Conservation (phyloP, 2,797 vertebrate genomes). For the Eidolon dupreanum region DNA sequence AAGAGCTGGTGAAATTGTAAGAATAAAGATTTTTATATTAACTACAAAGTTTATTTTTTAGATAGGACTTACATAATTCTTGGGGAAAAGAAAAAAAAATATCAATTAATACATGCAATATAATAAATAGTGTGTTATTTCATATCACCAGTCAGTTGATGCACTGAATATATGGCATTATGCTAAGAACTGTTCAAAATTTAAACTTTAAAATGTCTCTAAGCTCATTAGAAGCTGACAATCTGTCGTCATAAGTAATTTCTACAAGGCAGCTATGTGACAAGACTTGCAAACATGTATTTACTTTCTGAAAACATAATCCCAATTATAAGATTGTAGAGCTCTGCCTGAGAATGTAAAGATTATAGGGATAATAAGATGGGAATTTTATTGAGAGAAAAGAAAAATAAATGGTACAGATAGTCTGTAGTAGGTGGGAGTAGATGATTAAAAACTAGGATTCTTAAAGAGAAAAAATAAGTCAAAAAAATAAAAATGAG, state of each 20-base stretch:
- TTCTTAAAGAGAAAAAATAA: conserved; percentile 8
- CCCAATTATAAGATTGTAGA: conserved; percentile 12
- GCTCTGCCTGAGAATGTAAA: conserved; percentile 15
- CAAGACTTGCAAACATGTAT: conserved; percentile 29
- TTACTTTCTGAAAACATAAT: conserved; percentile 28
- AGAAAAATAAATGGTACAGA: neutral
- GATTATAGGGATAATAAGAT: neutral
- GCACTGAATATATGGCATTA: neutral
- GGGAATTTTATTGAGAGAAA: neutral
- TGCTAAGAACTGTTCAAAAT: conserved; percentile 48
- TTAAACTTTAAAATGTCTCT: conserved; percentile 40
- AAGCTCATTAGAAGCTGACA: conserved; percentile 27
- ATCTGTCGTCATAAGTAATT: conserved; percentile 29
- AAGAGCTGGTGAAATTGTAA: neutral
- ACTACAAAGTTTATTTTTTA: conserved; percentile 6
- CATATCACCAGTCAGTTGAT: neutral
- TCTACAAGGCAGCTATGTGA: neutral
- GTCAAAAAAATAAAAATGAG: neutral
- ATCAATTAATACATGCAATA: neutral
- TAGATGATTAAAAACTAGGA: neutral
- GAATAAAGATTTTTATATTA: neutral
- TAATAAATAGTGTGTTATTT: neutral
- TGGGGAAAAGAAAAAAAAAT: neutral
- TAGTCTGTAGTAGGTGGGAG: neutral
- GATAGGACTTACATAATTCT: neutral